A percentile compares a stretch with the other conserved stretches of the same genome.
These are phyloP conservation scores for Margaritifera margaritifera DNA, from an alignment of 2,888 invertebrate species.

Conservation along the genomic window DNA sequence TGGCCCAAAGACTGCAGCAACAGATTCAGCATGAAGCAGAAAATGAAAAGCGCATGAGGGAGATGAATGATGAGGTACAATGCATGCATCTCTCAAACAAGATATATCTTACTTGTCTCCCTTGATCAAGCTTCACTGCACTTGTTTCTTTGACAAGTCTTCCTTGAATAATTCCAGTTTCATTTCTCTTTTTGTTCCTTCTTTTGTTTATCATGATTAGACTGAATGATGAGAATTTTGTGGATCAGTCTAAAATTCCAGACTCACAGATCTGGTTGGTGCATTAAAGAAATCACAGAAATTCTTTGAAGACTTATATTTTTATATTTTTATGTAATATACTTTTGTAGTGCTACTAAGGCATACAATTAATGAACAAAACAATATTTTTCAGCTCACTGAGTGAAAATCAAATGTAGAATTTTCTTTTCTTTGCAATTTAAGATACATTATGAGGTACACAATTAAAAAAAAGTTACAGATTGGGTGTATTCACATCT, in stretches of 20 bases:
- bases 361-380: neutral
- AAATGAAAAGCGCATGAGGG: slow-evolving; percentile 71
- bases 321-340: too few species aligned
- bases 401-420: neutral
- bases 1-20: slow-evolving; percentile 63
- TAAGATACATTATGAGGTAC: too few species aligned
- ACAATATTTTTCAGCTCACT: neutral
- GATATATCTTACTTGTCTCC: neutral
- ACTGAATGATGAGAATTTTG: too few species aligned
- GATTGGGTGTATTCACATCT: too few species aligned
- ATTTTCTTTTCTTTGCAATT: neutral
- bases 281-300: too few species aligned
- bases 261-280: too few species aligned
- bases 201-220: too few species aligned
- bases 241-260: too few species aligned
- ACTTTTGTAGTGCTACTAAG: neutral
- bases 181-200: too few species aligned
- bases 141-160: neutral
- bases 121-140: neutral
- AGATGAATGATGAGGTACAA: slow-evolving; percentile 72
- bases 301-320: too few species aligned
- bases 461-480: too few species aligned
- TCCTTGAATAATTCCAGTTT: too few species aligned
- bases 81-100: neutral
- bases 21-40: slow-evolving; percentile 76